These are phyloP conservation scores for Phasianus colchicus DNA, from an alignment of 2,113 vertebrate genomes.

Conservation along the genomic window DNA sequence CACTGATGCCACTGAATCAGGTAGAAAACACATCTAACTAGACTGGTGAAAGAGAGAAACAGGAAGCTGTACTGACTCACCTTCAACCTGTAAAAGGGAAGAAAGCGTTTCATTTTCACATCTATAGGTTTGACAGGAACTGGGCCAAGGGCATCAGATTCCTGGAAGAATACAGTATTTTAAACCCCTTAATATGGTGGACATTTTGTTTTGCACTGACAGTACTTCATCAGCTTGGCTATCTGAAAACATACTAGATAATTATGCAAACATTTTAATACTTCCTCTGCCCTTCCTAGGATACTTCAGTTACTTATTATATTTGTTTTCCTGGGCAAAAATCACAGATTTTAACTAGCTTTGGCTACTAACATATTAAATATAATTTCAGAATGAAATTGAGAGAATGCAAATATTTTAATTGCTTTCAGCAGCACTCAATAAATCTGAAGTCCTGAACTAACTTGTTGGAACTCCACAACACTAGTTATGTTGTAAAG, in stretches of 20 bases:
- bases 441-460: background rate
- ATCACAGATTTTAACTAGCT: background rate
- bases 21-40: background rate
- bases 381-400: background rate
- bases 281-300: background rate
- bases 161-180: constrained; percentile 72
- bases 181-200: background rate
- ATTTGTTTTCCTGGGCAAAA: background rate
- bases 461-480: background rate
- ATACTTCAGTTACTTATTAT: background rate
- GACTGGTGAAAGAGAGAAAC: background rate
- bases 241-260: constrained; percentile 8
- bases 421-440: background rate
- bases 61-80: constrained; percentile 70
- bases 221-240: background rate
- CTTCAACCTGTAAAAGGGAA: constrained; percentile 85
- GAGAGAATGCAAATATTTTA: background rate
- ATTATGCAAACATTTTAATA: background rate
- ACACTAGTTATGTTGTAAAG: background rate
- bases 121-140: constrained; percentile 77
- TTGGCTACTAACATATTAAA: background rate
- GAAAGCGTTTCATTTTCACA: constrained; percentile 68
- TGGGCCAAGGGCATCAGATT: constrained; percentile 70
- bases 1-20: background rate
- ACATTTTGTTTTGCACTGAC: background rate